Evolutionary conservation across 2,888 invertebrate species (phyloP).

Genomic region (Lithophane socia): DNA sequence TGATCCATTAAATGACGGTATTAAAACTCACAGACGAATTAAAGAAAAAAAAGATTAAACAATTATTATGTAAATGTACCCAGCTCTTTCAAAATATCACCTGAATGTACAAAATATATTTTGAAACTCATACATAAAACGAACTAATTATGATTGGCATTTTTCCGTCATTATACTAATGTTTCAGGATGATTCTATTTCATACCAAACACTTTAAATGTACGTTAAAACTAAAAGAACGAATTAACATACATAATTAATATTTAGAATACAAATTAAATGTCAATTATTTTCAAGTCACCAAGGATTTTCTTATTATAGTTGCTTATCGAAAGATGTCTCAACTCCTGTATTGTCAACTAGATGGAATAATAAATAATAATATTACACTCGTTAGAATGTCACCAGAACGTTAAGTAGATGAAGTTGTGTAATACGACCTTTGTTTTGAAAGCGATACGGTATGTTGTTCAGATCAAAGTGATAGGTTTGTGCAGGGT

Average conservation of each 20-base stretch:
- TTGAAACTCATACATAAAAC: conserved; percentile 19
- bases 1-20: too few relatives aligned
- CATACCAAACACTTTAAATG: conserved; percentile 2
- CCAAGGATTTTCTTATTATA: conserved; percentile 30
- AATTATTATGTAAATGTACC: conserved; percentile 11
- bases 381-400: conserved; percentile 52
- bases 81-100: conserved; percentile 21
- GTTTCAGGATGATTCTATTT: conserved; percentile 10
- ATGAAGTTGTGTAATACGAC: conserved; percentile 61
- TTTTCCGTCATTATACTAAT: background rate
- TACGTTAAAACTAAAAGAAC: background rate
- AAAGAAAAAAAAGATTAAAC: background rate
- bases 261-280: conserved; percentile 23
- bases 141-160: background rate
- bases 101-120: conserved; percentile 19
- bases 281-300: conserved; percentile 18
- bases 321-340: conserved; percentile 50
- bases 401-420: conserved; percentile 55
- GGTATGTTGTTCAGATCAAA: conserved; percentile 54
- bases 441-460: conserved; percentile 58
- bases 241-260: conserved; percentile 35
- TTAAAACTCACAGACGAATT: background rate
- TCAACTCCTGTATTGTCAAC: conserved; percentile 37
- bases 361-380: conserved; percentile 36
- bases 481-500: conserved; percentile 50